phyloP scores from a whole-genome alignment of 2,797 vertebrate species.

The Rhynchonycteris naso region DNA sequence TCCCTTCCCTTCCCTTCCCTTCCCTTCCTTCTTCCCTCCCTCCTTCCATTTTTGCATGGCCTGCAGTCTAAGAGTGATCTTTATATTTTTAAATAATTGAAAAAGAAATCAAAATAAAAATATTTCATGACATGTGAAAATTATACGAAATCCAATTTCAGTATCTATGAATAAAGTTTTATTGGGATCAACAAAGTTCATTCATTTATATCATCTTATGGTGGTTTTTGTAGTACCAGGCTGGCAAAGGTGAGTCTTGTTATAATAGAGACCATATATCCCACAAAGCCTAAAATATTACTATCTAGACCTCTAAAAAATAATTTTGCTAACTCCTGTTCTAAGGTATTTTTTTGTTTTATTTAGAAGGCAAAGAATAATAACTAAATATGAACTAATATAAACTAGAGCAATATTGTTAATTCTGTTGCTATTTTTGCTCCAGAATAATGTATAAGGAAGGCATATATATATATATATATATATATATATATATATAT shows the following conservation, averaged over 20 bases:
- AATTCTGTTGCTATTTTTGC: not conserved
- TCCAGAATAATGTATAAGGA: not conserved
- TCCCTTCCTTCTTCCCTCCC: too few species aligned
- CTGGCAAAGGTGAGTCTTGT: not conserved
- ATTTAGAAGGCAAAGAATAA: slow-evolving; percentile 31
- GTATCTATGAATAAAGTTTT: not conserved
- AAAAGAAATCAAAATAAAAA: slow-evolving; percentile 18
- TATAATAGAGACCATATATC: not conserved
- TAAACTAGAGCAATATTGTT: not conserved
- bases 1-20: too few species aligned
- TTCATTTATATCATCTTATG: slow-evolving; percentile 19
- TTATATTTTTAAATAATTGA: slow-evolving; percentile 21
- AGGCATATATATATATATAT: not conserved
- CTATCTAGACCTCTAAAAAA: slow-evolving; percentile 21
- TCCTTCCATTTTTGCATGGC: not conserved
- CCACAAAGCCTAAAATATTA: slow-evolving; percentile 43
- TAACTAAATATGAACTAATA: slow-evolving; percentile 26
- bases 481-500: too few species aligned
- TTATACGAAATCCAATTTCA: slow-evolving; percentile 35
- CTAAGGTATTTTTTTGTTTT: slow-evolving; percentile 36
- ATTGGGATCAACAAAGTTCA: not conserved
- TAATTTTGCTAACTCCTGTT: not conserved
- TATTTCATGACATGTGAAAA: slow-evolving; percentile 29
- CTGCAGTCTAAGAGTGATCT: not conserved
- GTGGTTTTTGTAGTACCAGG: not conserved